Evolutionary conservation across 2,797 vertebrate genomes (phyloP).

Genomic region (Enteromius treurensis): DNA sequence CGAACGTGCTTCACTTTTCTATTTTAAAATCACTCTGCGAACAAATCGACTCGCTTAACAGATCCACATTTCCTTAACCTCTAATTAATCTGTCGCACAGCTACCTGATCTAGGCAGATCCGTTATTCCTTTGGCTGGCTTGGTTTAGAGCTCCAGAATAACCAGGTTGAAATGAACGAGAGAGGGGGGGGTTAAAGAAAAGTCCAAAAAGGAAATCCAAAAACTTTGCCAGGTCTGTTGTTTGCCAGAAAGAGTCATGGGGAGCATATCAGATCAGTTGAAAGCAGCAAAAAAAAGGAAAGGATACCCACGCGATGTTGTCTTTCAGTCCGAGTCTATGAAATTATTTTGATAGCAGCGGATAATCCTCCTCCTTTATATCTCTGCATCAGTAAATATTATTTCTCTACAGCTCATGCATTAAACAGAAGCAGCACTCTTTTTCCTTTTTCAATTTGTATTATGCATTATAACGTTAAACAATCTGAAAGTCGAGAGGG

Average conservation of each 20-base stretch:
- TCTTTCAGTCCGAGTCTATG: conserved; percentile 2
- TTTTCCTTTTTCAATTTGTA: not conserved
- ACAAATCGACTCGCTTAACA: not conserved
- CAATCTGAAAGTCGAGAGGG: not conserved
- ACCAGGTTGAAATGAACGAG: not conserved
- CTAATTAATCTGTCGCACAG: not conserved
- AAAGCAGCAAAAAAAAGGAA: not conserved
- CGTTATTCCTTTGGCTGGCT: not conserved
- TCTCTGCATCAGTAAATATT: conserved; percentile 36
- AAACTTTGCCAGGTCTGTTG: not conserved
- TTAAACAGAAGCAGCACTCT: not conserved
- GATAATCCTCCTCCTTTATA: conserved; percentile 17
- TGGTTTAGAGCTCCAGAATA: not conserved
- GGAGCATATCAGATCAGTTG: conserved; percentile 20
- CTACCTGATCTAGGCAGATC: not conserved
- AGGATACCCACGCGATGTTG: conserved; percentile 4
- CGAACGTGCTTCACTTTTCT: not conserved
- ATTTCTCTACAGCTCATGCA: not conserved
- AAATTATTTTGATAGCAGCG: conserved; percentile 4
- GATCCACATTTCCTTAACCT: not conserved
- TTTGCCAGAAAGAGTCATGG: conserved; percentile 24
- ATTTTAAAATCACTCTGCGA: conserved; percentile 3
- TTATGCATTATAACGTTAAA: not conserved
- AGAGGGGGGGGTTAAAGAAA: not conserved
- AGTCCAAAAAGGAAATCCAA: not conserved